Evolutionary conservation across 2,888 invertebrate species (phyloP).

Genomic region (Hydropsyche betteni): DNA sequence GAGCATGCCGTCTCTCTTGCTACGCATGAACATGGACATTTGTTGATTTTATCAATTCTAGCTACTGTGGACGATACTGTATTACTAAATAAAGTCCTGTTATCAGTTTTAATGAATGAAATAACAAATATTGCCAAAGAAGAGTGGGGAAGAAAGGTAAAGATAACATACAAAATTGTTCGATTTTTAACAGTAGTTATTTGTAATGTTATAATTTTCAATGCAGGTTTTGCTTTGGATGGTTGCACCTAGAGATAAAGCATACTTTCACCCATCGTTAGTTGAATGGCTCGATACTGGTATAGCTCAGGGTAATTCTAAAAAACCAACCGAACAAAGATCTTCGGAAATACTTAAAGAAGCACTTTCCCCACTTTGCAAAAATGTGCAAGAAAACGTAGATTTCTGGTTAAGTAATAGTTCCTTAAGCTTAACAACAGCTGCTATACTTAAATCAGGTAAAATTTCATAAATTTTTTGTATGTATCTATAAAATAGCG

Average conservation of each 20-base stretch:
- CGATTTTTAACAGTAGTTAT: conserved; percentile 6
- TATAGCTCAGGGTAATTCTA: conserved; percentile 74
- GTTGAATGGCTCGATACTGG: conserved; percentile 79
- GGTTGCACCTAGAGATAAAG: conserved; percentile 81
- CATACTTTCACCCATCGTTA: conserved; percentile 84
- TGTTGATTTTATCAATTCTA: conserved; percentile 82
- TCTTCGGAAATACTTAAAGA: conserved; percentile 75
- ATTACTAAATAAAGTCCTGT: conserved; percentile 82
- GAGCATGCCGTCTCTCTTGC: conserved; percentile 82
- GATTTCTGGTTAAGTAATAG: conserved; percentile 75
- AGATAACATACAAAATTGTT: background rate
- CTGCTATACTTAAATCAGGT: conserved; percentile 75
- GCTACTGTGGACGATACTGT: conserved; percentile 94
- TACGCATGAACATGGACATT: conserved; percentile 87
- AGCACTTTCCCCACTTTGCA: conserved; percentile 69
- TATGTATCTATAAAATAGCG: background rate
- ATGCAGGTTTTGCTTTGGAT: conserved; percentile 80
- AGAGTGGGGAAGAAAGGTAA: conserved; percentile 86
- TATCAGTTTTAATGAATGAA: conserved; percentile 74
- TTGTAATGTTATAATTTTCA: background rate
- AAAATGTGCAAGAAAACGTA: conserved; percentile 68
- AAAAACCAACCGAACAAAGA: conserved; percentile 75
- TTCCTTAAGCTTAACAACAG: conserved; percentile 73
- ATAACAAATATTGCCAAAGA: conserved; percentile 75
- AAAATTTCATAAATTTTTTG: conserved; percentile 50